Conservation (phyloP, 1,140 invertebrate species). For the Leguminivora glycinivorella region DNA sequence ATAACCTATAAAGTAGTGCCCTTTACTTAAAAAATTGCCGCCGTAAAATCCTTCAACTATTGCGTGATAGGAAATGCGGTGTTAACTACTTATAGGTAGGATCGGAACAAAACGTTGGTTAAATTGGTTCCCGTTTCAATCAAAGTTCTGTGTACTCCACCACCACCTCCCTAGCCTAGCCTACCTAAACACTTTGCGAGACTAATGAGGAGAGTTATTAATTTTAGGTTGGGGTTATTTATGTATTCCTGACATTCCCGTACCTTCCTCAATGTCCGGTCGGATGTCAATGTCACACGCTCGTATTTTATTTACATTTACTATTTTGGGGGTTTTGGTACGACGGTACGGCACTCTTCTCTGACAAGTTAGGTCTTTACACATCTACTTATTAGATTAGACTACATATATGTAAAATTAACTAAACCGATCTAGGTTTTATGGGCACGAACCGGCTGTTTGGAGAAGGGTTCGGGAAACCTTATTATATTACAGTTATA, state of each 20-base stretch:
- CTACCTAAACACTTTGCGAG: neutral
- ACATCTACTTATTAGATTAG: too few species aligned
- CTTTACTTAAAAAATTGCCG: neutral
- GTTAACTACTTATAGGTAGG: neutral
- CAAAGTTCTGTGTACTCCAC: neutral
- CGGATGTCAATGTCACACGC: neutral
- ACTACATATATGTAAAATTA: too few species aligned
- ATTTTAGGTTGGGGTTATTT: conserved; percentile 1
- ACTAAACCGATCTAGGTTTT: too few species aligned
- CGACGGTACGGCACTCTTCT: neutral
- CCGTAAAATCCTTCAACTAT: neutral
- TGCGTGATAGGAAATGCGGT: conserved; percentile 20
- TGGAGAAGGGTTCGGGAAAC: too few species aligned
- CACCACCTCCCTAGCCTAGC: neutral
- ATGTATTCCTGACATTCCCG: neutral
- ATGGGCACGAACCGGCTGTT: too few species aligned
- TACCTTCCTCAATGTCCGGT: neutral
- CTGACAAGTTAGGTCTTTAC: neutral
- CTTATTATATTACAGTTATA: too few species aligned
- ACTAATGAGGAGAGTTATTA: neutral
- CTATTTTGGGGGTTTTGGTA: neutral
- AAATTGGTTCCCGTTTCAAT: neutral
- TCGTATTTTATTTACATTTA: conserved; percentile 1
- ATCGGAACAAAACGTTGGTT: neutral
- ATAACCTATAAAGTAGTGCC: too few species aligned